These are phyloP conservation scores for Aradophagus sp. DNA, from an alignment of 1,140 invertebrate genomes.

Conservation along the genomic window DNA sequence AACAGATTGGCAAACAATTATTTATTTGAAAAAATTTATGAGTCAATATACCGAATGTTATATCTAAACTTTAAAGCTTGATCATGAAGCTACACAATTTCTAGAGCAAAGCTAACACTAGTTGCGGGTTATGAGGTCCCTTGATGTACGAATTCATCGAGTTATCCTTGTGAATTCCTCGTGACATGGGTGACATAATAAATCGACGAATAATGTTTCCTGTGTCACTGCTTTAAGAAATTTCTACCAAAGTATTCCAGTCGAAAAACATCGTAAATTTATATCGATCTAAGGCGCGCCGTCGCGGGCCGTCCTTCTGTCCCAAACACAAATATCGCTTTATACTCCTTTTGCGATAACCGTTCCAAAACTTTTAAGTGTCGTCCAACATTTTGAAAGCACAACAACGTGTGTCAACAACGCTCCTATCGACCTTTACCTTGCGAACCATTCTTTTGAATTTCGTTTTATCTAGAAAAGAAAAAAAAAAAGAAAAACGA, in stretches of 20 bases:
- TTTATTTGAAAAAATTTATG: too few relatives aligned
- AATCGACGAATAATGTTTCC: slow-evolving; percentile 67
- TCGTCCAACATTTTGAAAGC: too few relatives aligned
- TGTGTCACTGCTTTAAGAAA: slow-evolving; percentile 67
- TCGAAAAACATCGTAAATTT: slow-evolving; percentile 74
- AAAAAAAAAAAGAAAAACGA: too few relatives aligned
- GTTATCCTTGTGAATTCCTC: slow-evolving; percentile 52
- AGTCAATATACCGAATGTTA: too few relatives aligned
- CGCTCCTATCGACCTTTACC: too few relatives aligned
- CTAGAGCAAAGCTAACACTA: neutral
- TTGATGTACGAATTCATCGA: slow-evolving; percentile 59
- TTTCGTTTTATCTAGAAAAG: too few relatives aligned
- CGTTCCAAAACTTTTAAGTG: slow-evolving; percentile 43
- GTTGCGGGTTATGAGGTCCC: slow-evolving; percentile 52
- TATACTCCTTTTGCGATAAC: slow-evolving; percentile 51
- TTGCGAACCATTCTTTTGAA: too few relatives aligned
- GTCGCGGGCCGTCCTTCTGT: slow-evolving; percentile 52
- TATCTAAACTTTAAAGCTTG: too few relatives aligned
- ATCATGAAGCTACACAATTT: too few relatives aligned
- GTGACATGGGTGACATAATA: slow-evolving; percentile 64
- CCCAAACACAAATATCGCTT: slow-evolving; percentile 55
- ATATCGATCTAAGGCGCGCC: slow-evolving; percentile 66
- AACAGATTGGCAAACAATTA: too few relatives aligned
- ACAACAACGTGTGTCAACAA: too few relatives aligned
- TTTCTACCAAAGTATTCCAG: slow-evolving; percentile 67